Evolutionary conservation across 1,140 invertebrate species (phyloP).

Genomic region (Macrobrachium nipponense): DNA sequence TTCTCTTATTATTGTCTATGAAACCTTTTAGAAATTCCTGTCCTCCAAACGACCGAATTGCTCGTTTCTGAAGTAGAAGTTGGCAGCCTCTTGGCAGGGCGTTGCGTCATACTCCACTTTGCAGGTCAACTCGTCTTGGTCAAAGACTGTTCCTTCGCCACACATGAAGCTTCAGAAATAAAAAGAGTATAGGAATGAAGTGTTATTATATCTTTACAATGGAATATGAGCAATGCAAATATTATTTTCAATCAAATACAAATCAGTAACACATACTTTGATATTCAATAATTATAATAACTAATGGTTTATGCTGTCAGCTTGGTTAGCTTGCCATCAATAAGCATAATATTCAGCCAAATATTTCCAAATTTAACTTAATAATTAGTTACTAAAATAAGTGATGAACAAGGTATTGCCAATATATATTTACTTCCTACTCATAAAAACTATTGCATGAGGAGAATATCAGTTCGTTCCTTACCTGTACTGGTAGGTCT

Average conservation of each 20-base stretch:
- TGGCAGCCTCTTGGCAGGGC: slow-evolving; percentile 22
- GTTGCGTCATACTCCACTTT: slow-evolving; percentile 1
- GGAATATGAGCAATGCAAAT: background rate
- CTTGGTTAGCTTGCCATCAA: no score
- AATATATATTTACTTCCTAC: background rate
- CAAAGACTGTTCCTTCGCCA: slow-evolving; percentile 24
- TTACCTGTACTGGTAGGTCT: slow-evolving; percentile 40
- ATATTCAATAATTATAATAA: no score
- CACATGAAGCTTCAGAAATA: slow-evolving; percentile 35
- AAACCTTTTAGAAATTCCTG: background rate
- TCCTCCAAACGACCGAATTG: no score
- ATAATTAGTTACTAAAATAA: background rate
- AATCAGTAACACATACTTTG: no score
- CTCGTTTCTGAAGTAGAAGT: slow-evolving; percentile 24
- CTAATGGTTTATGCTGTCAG: no score
- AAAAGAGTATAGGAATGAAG: background rate
- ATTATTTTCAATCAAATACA: background rate
- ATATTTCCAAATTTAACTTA: no score
- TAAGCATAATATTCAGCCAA: no score
- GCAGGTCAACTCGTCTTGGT: slow-evolving; percentile 36
- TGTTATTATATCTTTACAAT: background rate
- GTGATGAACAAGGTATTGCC: no score
- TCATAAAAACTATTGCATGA: no score
- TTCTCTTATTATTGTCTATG: background rate
- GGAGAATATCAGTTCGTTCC: background rate